Conservation (phyloP, 92 coral and sea anemone genomes). For the Bergia sp. region DNA sequence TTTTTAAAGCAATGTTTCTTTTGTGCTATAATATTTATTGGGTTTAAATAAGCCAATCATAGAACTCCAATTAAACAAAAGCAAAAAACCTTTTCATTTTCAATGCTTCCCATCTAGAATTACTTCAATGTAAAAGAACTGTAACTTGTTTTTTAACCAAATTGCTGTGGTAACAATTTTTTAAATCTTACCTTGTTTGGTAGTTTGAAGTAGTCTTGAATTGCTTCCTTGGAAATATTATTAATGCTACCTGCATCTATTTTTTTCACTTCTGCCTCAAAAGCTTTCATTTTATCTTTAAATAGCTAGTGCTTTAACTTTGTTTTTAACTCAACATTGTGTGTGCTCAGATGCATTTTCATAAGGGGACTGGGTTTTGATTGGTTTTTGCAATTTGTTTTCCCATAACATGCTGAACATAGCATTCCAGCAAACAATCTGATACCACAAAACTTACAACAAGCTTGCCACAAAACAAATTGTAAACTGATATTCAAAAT, state of each 20-base stretch:
- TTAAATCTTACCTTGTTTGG: not conserved
- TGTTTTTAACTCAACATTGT: not conserved
- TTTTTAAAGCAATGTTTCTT: too few species aligned
- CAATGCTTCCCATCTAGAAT: too few species aligned
- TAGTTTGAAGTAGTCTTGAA: not conserved
- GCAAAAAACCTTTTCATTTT: not conserved
- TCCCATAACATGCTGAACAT: not conserved
- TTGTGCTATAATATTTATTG: too few species aligned
- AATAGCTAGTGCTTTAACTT: not conserved
- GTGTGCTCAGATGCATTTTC: not conserved
- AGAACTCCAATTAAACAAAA: not conserved
- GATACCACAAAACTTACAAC: too few species aligned
- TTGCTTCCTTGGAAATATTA: not conserved
- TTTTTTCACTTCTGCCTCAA: too few species aligned
- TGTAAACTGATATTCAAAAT: not conserved
- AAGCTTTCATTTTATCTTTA: not conserved
- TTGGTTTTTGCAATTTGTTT: not conserved
- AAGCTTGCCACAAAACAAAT: not conserved
- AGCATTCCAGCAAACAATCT: not conserved
- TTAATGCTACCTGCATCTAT: not conserved
- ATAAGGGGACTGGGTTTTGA: not conserved
- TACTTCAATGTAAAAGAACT: not conserved
- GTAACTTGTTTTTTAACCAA: not conserved
- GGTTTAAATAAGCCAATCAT: not conserved
- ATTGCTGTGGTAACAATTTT: not conserved